Percentiles rank a stretch among this genome's conserved stretches.
These are phyloP conservation scores for Picathartes gymnocephalus DNA, from an alignment of 2,113 vertebrate species.

Conservation along the genomic window DNA sequence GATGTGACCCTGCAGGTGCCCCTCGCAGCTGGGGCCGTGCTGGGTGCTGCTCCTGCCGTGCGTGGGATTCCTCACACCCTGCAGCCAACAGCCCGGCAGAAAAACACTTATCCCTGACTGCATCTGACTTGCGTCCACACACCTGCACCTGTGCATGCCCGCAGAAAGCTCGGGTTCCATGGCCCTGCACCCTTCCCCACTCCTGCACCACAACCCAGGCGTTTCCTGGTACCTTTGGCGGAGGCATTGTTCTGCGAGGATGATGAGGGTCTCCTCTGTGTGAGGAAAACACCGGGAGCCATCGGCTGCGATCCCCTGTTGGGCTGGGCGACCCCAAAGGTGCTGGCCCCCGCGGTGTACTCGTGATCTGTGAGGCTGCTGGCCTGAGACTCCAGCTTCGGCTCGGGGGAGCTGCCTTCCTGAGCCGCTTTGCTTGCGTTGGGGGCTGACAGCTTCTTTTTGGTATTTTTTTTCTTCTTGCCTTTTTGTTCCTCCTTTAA, in stretches of 20 bases:
- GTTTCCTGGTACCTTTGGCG: conserved; percentile 79
- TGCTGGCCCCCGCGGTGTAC: conserved; percentile 81
- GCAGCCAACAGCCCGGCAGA: neutral
- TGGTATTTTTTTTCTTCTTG: conserved; percentile 94
- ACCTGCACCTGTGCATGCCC: neutral
- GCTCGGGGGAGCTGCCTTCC: conserved; percentile 92
- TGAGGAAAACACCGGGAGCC: conserved; percentile 95
- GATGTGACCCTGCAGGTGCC: neutral
- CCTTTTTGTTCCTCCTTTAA: conserved; percentile 94
- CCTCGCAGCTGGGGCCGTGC: neutral
- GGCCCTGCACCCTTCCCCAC: neutral
- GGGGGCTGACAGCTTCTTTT: conserved; percentile 86
- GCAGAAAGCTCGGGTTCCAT: neutral
- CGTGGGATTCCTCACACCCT: neutral
- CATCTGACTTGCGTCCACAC: neutral
- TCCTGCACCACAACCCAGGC: conserved; percentile 23
- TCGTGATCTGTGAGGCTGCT: conserved; percentile 90
- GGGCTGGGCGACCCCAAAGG: conserved; percentile 76
- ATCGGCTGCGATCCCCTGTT: conserved; percentile 85
- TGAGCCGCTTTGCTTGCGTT: conserved; percentile 78
- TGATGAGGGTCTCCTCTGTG: conserved; percentile 87
- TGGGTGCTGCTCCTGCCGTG: neutral
- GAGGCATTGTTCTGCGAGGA: conserved; percentile 89
- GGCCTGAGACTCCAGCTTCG: conserved; percentile 82
- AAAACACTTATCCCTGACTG: neutral